phyloP scores from a whole-genome alignment of 2,797 vertebrate genomes.

The Cyprinodon diabolis region DNA sequence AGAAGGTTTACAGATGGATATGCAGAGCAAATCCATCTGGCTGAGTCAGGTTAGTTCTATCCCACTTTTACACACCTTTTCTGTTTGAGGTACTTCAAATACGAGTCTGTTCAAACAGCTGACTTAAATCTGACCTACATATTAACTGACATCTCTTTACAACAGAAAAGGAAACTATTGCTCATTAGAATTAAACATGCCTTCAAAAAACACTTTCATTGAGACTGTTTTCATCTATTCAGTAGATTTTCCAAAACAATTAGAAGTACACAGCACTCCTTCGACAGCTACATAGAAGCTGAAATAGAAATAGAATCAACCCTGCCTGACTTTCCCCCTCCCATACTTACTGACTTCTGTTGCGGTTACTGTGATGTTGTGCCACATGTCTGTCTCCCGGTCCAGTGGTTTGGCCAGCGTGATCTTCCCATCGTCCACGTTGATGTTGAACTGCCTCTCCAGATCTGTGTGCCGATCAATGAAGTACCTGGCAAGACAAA shows the following conservation, averaged over 20 bases:
- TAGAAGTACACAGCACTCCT: neutral
- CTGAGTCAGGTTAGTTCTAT: no score
- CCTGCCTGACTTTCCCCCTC: neutral
- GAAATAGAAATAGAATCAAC: neutral
- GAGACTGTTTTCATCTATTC: neutral
- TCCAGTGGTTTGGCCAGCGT: constrained; percentile 94
- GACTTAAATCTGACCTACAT: no score
- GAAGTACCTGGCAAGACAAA: constrained; percentile 86
- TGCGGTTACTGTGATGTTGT: constrained; percentile 98
- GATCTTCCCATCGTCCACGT: constrained; percentile 95
- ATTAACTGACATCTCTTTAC: no score
- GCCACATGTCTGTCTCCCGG: constrained; percentile 93
- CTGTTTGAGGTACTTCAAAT: no score
- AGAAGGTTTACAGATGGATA: no score
- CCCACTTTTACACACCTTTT: no score
- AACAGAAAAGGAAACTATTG: neutral
- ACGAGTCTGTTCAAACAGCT: no score
- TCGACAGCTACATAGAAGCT: neutral
- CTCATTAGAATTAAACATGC: neutral
- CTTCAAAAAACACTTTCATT: neutral
- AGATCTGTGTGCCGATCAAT: constrained; percentile 98
- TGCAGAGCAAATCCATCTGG: no score
- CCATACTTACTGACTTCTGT: constrained; percentile 94
- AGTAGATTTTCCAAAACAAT: neutral
- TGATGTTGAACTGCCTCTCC: constrained; percentile 98